Percentiles rank a stretch among this genome's conserved stretches.
phyloP scores from a whole-genome alignment of 23 tunicate genomes.

The Phallusia fumigata region DNA sequence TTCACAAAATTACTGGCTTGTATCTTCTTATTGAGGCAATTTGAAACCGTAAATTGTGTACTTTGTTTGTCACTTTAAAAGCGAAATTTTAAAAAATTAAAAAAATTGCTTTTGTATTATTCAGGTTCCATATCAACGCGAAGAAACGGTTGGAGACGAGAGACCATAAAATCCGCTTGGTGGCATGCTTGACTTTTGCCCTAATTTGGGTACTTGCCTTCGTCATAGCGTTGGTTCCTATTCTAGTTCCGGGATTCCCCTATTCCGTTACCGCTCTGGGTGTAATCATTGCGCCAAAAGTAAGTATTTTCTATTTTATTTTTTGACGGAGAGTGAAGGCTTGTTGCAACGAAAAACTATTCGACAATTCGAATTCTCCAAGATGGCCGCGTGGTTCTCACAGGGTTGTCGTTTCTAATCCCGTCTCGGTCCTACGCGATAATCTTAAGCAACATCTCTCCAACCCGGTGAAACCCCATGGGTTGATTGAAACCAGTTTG shows the following conservation, averaged over 20 bases:
- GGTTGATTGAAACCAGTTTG: too few species aligned
- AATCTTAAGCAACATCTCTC: too few species aligned
- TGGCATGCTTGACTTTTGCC: not conserved
- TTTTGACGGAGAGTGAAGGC: not conserved
- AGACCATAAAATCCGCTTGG: not conserved
- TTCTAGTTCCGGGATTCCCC: not conserved
- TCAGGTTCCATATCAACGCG: not conserved
- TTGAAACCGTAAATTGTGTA: too few species aligned
- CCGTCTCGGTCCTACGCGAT: too few species aligned
- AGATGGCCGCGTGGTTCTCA: too few species aligned
- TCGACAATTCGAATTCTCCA: too few species aligned
- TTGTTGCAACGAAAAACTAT: not conserved
- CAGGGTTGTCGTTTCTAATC: too few species aligned
- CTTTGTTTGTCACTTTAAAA: too few species aligned
- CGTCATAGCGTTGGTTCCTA: slow-evolving; percentile 24
- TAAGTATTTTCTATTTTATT: slow-evolving; percentile 9
- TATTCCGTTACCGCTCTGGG: slow-evolving; percentile 48
- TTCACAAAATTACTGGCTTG: too few species aligned
- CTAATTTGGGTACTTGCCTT: not conserved
- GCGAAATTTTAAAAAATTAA: too few species aligned
- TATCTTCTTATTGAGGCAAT: too few species aligned
- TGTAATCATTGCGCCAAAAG: slow-evolving; percentile 45
- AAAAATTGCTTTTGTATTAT: not conserved
- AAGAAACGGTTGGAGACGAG: not conserved
- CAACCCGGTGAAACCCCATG: too few species aligned